Evolutionary conservation across 2,888 invertebrate species (phyloP).

Genomic region (Cosmia pyralina): DNA sequence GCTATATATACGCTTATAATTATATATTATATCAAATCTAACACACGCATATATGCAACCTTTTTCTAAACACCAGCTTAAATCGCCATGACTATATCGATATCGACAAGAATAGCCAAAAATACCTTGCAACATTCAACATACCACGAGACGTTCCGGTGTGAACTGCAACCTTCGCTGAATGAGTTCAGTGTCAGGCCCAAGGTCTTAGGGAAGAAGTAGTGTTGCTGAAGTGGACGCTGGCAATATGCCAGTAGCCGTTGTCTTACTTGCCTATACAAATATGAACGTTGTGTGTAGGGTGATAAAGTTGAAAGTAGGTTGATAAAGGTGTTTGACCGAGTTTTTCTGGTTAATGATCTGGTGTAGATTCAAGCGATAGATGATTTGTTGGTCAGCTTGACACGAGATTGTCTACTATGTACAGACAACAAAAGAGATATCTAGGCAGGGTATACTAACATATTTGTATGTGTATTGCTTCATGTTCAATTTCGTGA

Average conservation of each 20-base stretch:
- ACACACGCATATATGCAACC: not conserved
- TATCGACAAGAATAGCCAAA: conserved; percentile 1
- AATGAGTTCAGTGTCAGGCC: conserved; percentile 75
- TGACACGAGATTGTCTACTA: conserved; percentile 17
- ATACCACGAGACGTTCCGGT: conserved; percentile 26
- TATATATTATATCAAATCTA: too few relatives aligned
- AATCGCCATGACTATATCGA: not conserved
- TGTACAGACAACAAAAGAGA: too few relatives aligned
- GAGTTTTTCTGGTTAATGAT: conserved; percentile 59
- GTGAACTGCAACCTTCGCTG: conserved; percentile 61
- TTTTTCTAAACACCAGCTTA: not conserved
- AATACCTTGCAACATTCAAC: conserved; percentile 10
- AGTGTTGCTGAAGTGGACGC: conserved; percentile 63
- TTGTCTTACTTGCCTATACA: not conserved
- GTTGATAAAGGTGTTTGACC: conserved; percentile 32
- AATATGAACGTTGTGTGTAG: conserved; percentile 35
- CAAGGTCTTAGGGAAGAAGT: conserved; percentile 77
- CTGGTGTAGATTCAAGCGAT: conserved; percentile 45
- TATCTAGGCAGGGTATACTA: too few relatives aligned
- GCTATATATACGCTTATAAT: too few relatives aligned
- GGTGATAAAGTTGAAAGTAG: conserved; percentile 12
- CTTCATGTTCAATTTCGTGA: too few relatives aligned
- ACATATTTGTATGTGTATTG: too few relatives aligned
- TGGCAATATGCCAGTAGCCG: conserved; percentile 61
- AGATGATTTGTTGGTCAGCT: conserved; percentile 27